A percentile compares a stretch with the other conserved stretches of the same genome.
These are phyloP conservation scores for Drosophila sechellia DNA, from an alignment of 1,140 invertebrate genomes.

Conservation along the genomic window DNA sequence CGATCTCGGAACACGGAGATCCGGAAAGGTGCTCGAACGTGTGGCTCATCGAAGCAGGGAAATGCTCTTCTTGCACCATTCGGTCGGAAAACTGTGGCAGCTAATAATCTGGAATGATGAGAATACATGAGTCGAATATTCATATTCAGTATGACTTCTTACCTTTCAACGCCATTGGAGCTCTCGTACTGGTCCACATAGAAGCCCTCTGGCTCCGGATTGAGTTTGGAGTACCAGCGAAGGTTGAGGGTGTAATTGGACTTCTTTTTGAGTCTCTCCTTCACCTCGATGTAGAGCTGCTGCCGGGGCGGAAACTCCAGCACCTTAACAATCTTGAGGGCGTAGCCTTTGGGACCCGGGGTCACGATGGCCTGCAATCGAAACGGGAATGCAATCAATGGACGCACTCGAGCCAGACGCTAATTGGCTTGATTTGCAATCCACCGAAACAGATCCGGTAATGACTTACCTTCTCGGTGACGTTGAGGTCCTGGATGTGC, in stretches of 20 bases:
- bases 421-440: slow-evolving; percentile 49
- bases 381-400: slow-evolving; percentile 50
- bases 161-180: slow-evolving; percentile 91
- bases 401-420: slow-evolving; percentile 27
- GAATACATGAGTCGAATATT: background rate
- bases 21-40: slow-evolving; percentile 96
- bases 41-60: slow-evolving; percentile 98
- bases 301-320: slow-evolving; percentile 93
- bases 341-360: slow-evolving; percentile 88
- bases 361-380: slow-evolving; percentile 87
- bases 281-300: slow-evolving; percentile 94
- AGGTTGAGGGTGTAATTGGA: slow-evolving; percentile 94
- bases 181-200: slow-evolving; percentile 95
- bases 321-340: slow-evolving; percentile 89
- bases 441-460: background rate
- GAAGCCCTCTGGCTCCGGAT: slow-evolving; percentile 94
- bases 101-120: slow-evolving; percentile 89
- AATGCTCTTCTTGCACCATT: slow-evolving; percentile 97
- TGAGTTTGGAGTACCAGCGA: slow-evolving; percentile 92
- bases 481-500: slow-evolving; percentile 95
- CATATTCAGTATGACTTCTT: slow-evolving; percentile 45
- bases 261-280: slow-evolving; percentile 90
- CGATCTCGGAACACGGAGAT: slow-evolving; percentile 93
- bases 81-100: slow-evolving; percentile 97
- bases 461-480: slow-evolving; percentile 90